phyloP scores from a whole-genome alignment of 1,140 invertebrate species.

The Coenobita brevimanus region DNA sequence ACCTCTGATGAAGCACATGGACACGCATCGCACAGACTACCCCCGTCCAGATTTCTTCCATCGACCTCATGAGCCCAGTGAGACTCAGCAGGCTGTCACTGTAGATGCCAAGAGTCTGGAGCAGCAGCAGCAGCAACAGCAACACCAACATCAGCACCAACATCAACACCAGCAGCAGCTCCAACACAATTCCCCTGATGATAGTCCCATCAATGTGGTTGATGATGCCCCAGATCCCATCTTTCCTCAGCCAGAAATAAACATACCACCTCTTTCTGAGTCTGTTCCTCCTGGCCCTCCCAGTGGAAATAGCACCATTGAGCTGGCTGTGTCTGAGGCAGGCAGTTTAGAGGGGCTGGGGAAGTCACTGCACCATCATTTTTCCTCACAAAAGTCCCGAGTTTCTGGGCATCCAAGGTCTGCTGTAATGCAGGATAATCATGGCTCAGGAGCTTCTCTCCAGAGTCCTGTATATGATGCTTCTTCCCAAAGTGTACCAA shows the following conservation, averaged over 20 bases:
- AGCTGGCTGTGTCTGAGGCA: not conserved
- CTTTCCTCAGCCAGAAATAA: conserved; percentile 51
- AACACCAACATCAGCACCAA: not conserved
- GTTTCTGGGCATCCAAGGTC: not conserved
- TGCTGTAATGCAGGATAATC: not conserved
- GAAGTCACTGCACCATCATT: conserved; percentile 51
- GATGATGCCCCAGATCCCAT: conserved; percentile 61
- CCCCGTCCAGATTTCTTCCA: conserved; percentile 14
- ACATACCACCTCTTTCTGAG: conserved; percentile 56
- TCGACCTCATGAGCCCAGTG: not conserved
- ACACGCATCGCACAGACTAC: conserved; percentile 4
- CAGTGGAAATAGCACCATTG: not conserved
- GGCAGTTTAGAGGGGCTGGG: conserved; percentile 60
- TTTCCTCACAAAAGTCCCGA: conserved; percentile 50
- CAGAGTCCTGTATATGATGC: not conserved
- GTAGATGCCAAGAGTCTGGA: not conserved
- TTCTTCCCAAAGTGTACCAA: not conserved
- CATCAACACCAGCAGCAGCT: conserved; percentile 17
- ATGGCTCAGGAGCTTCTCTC: not conserved
- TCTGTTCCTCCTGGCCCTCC: not conserved
- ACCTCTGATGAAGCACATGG: not conserved
- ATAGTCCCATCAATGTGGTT: conserved; percentile 65
- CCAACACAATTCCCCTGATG: conserved; percentile 60
- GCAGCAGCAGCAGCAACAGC: conserved; percentile 4
- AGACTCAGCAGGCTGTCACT: not conserved